Evolutionary conservation across 2,797 vertebrate genomes (phyloP).

Genomic region (Valencia hispanica): DNA sequence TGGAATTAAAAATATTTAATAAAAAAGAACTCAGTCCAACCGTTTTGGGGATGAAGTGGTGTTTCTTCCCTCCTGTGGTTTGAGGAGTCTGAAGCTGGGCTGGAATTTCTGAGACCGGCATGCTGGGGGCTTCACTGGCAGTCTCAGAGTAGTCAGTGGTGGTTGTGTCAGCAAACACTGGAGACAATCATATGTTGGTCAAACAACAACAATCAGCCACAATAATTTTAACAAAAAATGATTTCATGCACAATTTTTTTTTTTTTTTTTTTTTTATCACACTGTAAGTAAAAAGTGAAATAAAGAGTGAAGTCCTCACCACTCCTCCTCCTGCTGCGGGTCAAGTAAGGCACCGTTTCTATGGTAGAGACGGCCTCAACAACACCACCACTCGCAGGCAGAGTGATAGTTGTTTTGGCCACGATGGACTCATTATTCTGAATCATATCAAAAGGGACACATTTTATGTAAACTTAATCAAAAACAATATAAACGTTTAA

Average conservation of each 20-base stretch:
- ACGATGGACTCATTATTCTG: slow-evolving; percentile 93
- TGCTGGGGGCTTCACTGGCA: slow-evolving; percentile 72
- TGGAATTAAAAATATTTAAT: background rate
- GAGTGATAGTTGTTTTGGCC: slow-evolving; percentile 90
- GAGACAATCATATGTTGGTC: slow-evolving; percentile 27
- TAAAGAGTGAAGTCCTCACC: slow-evolving; percentile 67
- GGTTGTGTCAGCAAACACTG: slow-evolving; percentile 80
- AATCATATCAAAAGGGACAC: slow-evolving; percentile 8
- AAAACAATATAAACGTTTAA: background rate
- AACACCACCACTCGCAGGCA: slow-evolving; percentile 87
- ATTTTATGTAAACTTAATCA: background rate
- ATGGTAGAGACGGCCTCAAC: slow-evolving; percentile 92
- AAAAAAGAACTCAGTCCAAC: slow-evolving; percentile 64
- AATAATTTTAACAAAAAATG: background rate
- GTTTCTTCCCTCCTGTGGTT: slow-evolving; percentile 80
- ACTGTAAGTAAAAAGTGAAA: background rate
- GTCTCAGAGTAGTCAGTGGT: slow-evolving; percentile 82
- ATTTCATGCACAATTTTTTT: too few species aligned
- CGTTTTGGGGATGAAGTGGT: slow-evolving; percentile 91
- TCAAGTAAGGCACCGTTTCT: slow-evolving; percentile 86
- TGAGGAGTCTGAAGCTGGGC: slow-evolving; percentile 71
- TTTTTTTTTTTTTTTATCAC: too few species aligned
- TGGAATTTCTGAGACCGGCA: slow-evolving; percentile 56
- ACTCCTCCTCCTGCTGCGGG: slow-evolving; percentile 81
- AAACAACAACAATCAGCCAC: background rate